A percentile compares a stretch with the other conserved stretches of the same genome.
Conservation (phyloP, 2,888 invertebrate genomes). For the Nemurella pictetii region DNA sequence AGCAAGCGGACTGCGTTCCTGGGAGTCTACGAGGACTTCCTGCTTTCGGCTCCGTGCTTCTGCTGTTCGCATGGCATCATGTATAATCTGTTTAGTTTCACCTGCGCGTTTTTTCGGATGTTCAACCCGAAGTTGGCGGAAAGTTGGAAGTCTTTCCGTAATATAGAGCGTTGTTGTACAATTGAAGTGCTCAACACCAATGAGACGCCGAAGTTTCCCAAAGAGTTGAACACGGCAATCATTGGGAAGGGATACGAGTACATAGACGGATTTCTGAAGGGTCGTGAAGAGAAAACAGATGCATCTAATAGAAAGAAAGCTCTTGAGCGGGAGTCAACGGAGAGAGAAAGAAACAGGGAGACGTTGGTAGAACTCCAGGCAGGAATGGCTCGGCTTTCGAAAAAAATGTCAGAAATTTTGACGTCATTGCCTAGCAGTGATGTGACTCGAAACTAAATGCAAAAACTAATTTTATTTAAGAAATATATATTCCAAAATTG, state of each 20-base stretch:
- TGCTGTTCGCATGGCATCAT: background rate
- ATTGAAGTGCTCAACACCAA: background rate
- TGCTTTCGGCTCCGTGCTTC: background rate
- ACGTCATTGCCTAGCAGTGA: too few relatives aligned
- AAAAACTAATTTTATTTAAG: too few relatives aligned
- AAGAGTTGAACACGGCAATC: background rate
- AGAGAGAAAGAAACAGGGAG: too few relatives aligned
- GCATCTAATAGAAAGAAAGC: background rate
- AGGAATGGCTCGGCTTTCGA: background rate
- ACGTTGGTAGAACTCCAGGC: background rate
- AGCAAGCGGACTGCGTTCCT: too few relatives aligned
- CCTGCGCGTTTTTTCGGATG: background rate
- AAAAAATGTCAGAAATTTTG: background rate
- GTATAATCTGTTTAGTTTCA: background rate
- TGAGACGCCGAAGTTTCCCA: background rate
- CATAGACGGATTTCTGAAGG: background rate
- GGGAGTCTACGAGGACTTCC: too few relatives aligned
- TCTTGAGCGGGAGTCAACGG: too few relatives aligned
- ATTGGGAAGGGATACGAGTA: background rate
- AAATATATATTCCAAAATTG: too few relatives aligned
- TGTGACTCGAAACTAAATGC: too few relatives aligned
- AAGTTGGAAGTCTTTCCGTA: background rate
- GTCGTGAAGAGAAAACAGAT: background rate
- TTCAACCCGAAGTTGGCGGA: background rate
- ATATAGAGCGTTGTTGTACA: background rate